Evolutionary conservation across 2,113 vertebrate genomes (phyloP), one percentile per base, ranked within the genome.

Genomic region (Pseudorasbora parva): DNA sequence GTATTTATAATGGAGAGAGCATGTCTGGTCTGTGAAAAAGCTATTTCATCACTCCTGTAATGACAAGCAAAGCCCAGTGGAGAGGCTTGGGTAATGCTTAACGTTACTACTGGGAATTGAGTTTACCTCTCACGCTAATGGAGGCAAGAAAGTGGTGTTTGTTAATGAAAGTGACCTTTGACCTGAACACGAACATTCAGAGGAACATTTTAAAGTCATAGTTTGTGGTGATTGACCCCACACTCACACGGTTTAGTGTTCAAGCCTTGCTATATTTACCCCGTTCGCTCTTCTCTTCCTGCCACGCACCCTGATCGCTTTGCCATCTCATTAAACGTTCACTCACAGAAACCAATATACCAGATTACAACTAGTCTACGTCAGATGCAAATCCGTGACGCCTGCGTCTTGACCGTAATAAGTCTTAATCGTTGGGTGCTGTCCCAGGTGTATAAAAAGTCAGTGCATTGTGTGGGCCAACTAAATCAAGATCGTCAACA

Each of bases 301-400:
- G 43, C 71, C 54, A 59, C 11, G 6, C 21, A 27, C 62, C 7
- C 64, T 59, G 49, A 68, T 84, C 54, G 21, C 51, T 17, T 21
- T 14, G 21, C 9, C 27, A 41, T 83, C 74, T 59, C 23, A 27
- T 88, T 85, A 88, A 85, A 89, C 6, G 25, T 72, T 73, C 25
- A 60, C 6, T 3, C 0, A 56, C 47, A 82, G 81, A 85, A 82
- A 45, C 66, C 73, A 21, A 0, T 47, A 45, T 59, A 51, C 45
- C 33, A 77, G 79, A 88, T 90, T 86, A 88, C 30, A 37, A n/a
- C 33, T 66, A 23, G 64, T 59, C 80, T 77, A 78, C 41, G 59
- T 37, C 81, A 86, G 62, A 83, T 78, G 80, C 25, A 64, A 66
- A 88, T 78, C 80, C 37, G 43, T 68, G 79, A 85, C 25, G 27